Conservation (phyloP, 2,797 vertebrate species). For the Kryptolebias ocellatus region DNA sequence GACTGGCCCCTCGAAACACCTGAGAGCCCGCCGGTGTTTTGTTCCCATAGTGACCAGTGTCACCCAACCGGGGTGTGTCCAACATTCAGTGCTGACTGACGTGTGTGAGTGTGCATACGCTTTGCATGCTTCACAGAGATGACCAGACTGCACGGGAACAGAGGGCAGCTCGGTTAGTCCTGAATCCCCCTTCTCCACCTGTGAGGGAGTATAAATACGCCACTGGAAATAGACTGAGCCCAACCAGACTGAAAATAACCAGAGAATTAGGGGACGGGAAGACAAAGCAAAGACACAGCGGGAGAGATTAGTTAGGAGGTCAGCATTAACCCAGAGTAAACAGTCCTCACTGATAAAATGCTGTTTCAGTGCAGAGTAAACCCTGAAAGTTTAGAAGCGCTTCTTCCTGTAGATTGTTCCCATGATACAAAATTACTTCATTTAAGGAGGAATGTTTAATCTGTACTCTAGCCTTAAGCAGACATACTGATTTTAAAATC, state of each 20-base stretch:
- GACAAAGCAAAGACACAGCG: conserved; percentile 53
- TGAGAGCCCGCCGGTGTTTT: conserved; percentile 72
- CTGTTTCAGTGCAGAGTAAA: background rate
- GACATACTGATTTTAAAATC: too few relatives aligned
- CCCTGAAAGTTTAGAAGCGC: background rate
- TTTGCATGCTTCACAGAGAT: conserved; percentile 60
- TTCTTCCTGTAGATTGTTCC: conserved; percentile 1
- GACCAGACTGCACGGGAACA: conserved; percentile 22
- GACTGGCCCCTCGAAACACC: conserved; percentile 66
- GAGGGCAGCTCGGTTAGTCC: conserved; percentile 43
- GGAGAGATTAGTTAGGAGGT: conserved; percentile 43
- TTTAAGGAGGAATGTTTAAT: too few relatives aligned
- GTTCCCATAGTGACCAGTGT: conserved; percentile 75
- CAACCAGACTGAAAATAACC: conserved; percentile 66
- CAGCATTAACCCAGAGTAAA: conserved; percentile 19
- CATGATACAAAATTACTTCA: background rate
- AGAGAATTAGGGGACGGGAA: conserved; percentile 52
- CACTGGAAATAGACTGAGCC: conserved; percentile 64
- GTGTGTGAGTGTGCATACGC: conserved; percentile 37
- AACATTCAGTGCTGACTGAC: conserved; percentile 44
- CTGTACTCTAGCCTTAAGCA: too few relatives aligned
- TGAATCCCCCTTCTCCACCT: conserved; percentile 67
- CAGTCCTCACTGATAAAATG: background rate
- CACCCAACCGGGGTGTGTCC: conserved; percentile 76
- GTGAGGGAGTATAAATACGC: conserved; percentile 65